These are phyloP conservation scores for Cyclargus thomasi DNA, from an alignment of 1,140 invertebrate genomes.

Conservation along the genomic window DNA sequence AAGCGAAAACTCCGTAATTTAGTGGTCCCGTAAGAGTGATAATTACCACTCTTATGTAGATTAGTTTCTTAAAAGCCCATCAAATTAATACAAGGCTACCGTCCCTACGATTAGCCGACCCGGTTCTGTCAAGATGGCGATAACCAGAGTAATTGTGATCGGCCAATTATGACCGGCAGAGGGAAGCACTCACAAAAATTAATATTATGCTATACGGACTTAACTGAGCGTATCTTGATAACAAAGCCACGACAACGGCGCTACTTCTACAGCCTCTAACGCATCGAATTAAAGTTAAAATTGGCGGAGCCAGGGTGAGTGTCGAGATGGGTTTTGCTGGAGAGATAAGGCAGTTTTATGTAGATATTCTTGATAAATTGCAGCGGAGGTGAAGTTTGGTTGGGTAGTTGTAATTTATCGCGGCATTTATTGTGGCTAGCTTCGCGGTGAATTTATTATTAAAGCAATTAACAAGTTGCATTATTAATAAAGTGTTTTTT, in stretches of 20 bases:
- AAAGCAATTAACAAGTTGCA: constrained; percentile 19
- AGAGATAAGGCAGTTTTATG: constrained; percentile 19
- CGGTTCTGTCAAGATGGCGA: constrained; percentile 2
- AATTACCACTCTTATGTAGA: background rate
- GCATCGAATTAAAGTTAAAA: background rate
- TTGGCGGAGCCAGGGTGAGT: background rate
- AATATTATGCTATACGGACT: background rate
- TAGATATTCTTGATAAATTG: constrained; percentile 21
- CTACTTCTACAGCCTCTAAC: background rate
- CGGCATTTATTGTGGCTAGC: constrained; percentile 18
- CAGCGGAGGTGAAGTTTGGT: constrained; percentile 13
- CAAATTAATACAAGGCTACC: background rate
- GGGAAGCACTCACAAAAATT: background rate
- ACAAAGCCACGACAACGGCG: background rate
- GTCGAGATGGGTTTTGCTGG: constrained; percentile 11
- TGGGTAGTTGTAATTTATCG: constrained; percentile 18
- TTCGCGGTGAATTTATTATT: constrained; percentile 20
- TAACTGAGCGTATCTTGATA: constrained; percentile 1
- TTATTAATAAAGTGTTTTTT: constrained; percentile 11
- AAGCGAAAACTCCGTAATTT: too few relatives aligned
- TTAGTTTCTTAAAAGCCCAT: background rate
- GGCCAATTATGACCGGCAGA: background rate
- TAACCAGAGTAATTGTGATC: background rate
- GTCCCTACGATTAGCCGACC: background rate
- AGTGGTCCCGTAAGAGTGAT: too few relatives aligned